phyloP scores from a whole-genome alignment of 2,888 invertebrate species.

The Incurvaria masculella region DNA sequence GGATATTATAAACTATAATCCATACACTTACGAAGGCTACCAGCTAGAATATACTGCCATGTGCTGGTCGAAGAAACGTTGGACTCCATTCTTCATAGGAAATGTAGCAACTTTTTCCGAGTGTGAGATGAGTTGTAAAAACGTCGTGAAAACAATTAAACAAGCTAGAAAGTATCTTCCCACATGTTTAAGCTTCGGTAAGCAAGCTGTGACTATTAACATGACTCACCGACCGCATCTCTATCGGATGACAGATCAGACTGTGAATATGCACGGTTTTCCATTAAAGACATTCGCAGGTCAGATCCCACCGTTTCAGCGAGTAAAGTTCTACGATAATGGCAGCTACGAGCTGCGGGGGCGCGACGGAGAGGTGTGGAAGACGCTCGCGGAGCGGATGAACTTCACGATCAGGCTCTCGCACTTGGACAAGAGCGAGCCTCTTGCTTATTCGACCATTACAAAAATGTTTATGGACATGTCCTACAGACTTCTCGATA shows the following conservation, averaged over 20 bases:
- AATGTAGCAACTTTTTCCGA: constrained; percentile 24
- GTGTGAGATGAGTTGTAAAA: constrained; percentile 31
- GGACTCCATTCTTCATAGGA: constrained; percentile 16
- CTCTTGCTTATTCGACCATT: constrained; percentile 12
- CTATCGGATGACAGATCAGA: constrained; percentile 30
- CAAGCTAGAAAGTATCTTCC: constrained; percentile 28
- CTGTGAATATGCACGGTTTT: constrained; percentile 32
- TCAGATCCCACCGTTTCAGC: constrained; percentile 30
- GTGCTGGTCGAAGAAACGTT: constrained; percentile 31
- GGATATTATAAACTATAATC: constrained; percentile 26
- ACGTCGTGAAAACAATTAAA: constrained; percentile 27
- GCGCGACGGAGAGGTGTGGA: constrained; percentile 42
- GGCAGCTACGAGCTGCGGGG: constrained; percentile 25
- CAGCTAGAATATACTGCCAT: constrained; percentile 25
- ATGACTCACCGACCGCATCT: constrained; percentile 16
- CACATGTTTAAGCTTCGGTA: constrained; percentile 33
- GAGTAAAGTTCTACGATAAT: constrained; percentile 22
- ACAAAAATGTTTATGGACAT: constrained; percentile 32
- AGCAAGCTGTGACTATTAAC: constrained; percentile 20
- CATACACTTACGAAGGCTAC: constrained; percentile 26
- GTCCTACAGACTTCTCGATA: constrained; percentile 32
- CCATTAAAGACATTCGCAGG: constrained; percentile 24
- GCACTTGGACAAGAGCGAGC: neutral
- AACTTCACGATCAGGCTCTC: constrained; percentile 35
- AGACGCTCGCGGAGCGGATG: constrained; percentile 28